These are phyloP conservation scores for Rhinichthys klamathensis DNA, from an alignment of 2,113 vertebrate genomes.

Conservation along the genomic window DNA sequence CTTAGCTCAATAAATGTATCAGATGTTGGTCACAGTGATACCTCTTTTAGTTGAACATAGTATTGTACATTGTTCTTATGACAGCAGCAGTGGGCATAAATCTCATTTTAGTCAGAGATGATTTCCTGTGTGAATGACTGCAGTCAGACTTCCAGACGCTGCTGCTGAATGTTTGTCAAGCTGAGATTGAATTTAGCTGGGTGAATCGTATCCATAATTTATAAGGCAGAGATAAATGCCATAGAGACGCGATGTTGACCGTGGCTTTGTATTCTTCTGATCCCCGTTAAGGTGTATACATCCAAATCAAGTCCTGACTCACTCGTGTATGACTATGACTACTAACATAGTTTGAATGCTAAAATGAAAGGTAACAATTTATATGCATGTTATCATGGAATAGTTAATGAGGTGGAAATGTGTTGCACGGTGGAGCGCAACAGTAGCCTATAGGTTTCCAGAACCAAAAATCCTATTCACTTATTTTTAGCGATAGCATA, in stretches of 20 bases:
- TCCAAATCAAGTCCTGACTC: neutral
- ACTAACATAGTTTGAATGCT: neutral
- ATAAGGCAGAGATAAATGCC: constrained; percentile 43
- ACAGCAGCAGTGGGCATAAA: constrained; percentile 8
- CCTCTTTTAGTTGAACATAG: constrained; percentile 3
- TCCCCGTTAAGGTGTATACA: constrained; percentile 32
- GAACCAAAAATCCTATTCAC: neutral
- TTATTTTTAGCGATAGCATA: neutral
- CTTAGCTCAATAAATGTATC: neutral
- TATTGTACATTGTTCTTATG: neutral
- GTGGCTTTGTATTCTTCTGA: constrained; percentile 8
- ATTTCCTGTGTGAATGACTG: constrained; percentile 29
- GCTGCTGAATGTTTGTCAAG: constrained; percentile 26
- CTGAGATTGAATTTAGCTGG: constrained; percentile 25
- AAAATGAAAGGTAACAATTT: neutral
- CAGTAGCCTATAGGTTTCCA: neutral
- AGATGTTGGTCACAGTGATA: neutral
- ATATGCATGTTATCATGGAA: neutral
- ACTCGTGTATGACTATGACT: neutral
- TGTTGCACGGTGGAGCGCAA: neutral
- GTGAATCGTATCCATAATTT: constrained; percentile 49
- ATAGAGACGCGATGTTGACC: constrained; percentile 1
- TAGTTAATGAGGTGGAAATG: neutral
- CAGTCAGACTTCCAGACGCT: constrained; percentile 12
- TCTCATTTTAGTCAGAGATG: constrained; percentile 29